These are phyloP conservation scores for Phallusia fumigata DNA, from an alignment of 23 tunicate genomes.

Conservation along the genomic window DNA sequence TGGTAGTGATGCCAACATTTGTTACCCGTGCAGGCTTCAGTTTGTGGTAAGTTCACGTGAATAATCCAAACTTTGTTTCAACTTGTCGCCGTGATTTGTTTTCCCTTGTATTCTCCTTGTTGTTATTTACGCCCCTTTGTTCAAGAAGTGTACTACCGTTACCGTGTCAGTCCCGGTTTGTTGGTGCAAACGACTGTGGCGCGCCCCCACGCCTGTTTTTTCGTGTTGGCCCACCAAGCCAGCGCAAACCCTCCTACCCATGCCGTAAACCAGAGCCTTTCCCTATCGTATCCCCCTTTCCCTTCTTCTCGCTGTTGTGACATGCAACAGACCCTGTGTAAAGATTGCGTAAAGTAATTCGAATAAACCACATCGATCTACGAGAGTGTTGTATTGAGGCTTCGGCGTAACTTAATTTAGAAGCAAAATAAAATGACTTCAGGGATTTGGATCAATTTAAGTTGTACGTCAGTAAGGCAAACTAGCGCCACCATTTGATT, in stretches of 20 bases:
- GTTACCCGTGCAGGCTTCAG: background rate
- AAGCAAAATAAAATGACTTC: too few relatives aligned
- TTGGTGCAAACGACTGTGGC: too few relatives aligned
- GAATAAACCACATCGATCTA: constrained; percentile 17
- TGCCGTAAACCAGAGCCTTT: background rate
- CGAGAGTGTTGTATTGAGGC: background rate
- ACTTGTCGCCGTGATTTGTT: background rate
- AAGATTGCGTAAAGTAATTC: constrained; percentile 14
- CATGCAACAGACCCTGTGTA: background rate
- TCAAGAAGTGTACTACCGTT: background rate
- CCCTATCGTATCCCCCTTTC: background rate
- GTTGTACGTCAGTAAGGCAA: too few relatives aligned
- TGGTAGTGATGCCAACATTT: background rate
- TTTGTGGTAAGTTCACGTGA: background rate
- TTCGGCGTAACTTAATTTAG: too few relatives aligned
- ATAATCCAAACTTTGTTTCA: background rate
- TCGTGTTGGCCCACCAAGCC: too few relatives aligned
- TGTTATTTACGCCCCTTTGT: background rate
- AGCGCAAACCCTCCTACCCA: too few relatives aligned
- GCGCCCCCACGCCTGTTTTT: too few relatives aligned
- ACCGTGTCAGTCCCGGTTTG: background rate
- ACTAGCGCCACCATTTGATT: too few relatives aligned
- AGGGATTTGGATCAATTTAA: too few relatives aligned
- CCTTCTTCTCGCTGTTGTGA: background rate
- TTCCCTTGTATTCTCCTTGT: background rate